Percentiles rank a stretch among this genome's conserved stretches.
Evolutionary conservation across 2,797 vertebrate genomes (phyloP).

Genomic region (Diplodus puntazzo): DNA sequence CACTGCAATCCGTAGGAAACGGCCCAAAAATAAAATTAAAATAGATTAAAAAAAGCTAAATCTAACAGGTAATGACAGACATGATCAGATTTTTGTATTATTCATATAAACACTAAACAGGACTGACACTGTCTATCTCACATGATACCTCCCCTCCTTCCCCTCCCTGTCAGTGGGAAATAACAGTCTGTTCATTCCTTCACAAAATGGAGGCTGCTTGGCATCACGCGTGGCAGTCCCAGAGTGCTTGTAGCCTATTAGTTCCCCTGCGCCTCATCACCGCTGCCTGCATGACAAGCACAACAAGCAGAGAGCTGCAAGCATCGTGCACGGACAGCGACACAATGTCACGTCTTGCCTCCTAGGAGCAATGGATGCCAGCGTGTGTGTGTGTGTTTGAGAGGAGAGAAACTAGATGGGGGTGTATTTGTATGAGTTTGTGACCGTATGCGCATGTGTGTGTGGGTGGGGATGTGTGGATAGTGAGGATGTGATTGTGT

Average conservation of each 20-base stretch:
- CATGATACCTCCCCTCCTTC: neutral
- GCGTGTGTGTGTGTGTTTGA: conserved; percentile 27
- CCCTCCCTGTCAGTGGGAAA: conserved; percentile 33
- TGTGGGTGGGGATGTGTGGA: conserved; percentile 20
- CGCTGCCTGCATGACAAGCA: conserved; percentile 69
- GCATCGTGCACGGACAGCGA: conserved; percentile 50
- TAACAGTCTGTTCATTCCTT: conserved; percentile 55
- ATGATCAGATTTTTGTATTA: neutral
- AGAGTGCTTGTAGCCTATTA: conserved; percentile 68
- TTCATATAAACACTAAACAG: conserved; percentile 5
- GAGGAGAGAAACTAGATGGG: conserved; percentile 12
- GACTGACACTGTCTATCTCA: neutral
- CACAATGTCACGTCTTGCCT: conserved; percentile 75
- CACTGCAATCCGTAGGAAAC: neutral
- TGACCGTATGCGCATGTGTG: conserved; percentile 23
- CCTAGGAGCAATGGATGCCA: conserved; percentile 46
- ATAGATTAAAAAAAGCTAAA: neutral
- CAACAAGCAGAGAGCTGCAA: conserved; percentile 63
- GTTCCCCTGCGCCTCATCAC: conserved; percentile 60
- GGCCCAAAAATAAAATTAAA: neutral
- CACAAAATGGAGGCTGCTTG: conserved; percentile 79
- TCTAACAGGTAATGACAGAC: neutral
- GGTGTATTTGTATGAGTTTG: conserved; percentile 41
- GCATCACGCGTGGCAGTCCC: conserved; percentile 64
- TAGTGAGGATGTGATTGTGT: conserved; percentile 19